Percentiles rank a stretch among this genome's conserved stretches.
These are phyloP conservation scores for Phthorimaea operculella DNA, from an alignment of 1,140 invertebrate genomes.

Conservation along the genomic window DNA sequence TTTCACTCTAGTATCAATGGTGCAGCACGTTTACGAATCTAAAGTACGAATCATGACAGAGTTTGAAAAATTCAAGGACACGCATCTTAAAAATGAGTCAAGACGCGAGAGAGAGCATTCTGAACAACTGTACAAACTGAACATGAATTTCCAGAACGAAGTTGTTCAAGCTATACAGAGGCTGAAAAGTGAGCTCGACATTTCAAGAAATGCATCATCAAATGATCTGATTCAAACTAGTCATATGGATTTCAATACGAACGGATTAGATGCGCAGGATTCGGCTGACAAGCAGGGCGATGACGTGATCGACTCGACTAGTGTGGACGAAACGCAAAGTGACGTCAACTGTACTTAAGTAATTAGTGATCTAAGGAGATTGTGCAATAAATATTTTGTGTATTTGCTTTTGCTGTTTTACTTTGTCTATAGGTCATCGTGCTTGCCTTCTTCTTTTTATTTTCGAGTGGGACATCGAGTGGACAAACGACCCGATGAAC, in stretches of 20 bases:
- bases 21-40: conserved; percentile 57
- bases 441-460: too few species aligned
- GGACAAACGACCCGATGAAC: too few species aligned
- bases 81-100: conserved; percentile 46
- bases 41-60: conserved; percentile 58
- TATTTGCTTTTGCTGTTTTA: too few species aligned
- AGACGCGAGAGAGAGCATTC: conserved; percentile 57
- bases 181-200: conserved; percentile 53
- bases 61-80: conserved; percentile 58
- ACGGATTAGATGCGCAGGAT: conserved; percentile 19
- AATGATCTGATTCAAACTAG: conserved; percentile 22
- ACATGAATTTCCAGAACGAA: conserved; percentile 62
- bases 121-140: conserved; percentile 56
- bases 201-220: conserved; percentile 39
- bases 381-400: too few species aligned
- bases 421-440: too few species aligned
- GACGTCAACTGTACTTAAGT: conserved; percentile 5
- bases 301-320: not conserved
- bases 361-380: too few species aligned
- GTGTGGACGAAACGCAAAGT: conserved; percentile 10
- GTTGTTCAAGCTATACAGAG: conserved; percentile 55
- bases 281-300: conserved; percentile 9
- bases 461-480: too few species aligned
- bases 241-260: conserved; percentile 32
- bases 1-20: conserved; percentile 55